Conservation (phyloP, 2,113 vertebrate species). For the Thryonomys swinderianus region DNA sequence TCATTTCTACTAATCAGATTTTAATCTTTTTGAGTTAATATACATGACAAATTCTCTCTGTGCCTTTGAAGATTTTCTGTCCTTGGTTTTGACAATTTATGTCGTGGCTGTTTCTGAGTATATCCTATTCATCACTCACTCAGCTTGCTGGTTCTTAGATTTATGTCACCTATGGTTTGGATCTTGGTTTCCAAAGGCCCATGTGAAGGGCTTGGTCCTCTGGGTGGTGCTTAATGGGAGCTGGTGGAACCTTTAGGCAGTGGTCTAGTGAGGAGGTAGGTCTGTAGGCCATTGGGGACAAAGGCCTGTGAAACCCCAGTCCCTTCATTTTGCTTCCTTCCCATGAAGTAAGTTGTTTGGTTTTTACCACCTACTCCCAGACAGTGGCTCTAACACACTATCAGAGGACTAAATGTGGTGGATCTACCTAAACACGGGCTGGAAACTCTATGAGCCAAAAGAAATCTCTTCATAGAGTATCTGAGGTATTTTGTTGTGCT, state of each 20-base stretch:
- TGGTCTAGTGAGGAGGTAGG: not conserved
- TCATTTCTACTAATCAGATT: not conserved
- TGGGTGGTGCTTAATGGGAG: not conserved
- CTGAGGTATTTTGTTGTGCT: not conserved
- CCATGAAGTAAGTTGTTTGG: not conserved
- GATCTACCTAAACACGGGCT: not conserved
- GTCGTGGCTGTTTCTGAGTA: too few relatives aligned
- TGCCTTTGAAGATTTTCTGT: not conserved
- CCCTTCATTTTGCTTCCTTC: not conserved
- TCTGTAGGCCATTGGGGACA: not conserved
- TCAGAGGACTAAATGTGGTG: not conserved
- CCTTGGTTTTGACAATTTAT: too few relatives aligned
- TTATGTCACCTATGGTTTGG: not conserved
- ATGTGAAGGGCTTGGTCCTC: not conserved
- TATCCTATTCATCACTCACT: not conserved
- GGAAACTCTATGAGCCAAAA: not conserved
- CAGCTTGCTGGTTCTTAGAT: not conserved
- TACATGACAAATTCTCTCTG: not conserved
- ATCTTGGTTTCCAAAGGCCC: not conserved
- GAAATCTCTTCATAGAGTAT: not conserved
- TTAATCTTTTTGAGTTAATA: not conserved
- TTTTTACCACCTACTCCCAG: not conserved
- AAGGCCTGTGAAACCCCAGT: not conserved
- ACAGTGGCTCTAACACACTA: not conserved
- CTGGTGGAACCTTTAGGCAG: not conserved